These are phyloP conservation scores for Xestia rhomboidea DNA, from an alignment of 2,888 invertebrate genomes.

Conservation along the genomic window DNA sequence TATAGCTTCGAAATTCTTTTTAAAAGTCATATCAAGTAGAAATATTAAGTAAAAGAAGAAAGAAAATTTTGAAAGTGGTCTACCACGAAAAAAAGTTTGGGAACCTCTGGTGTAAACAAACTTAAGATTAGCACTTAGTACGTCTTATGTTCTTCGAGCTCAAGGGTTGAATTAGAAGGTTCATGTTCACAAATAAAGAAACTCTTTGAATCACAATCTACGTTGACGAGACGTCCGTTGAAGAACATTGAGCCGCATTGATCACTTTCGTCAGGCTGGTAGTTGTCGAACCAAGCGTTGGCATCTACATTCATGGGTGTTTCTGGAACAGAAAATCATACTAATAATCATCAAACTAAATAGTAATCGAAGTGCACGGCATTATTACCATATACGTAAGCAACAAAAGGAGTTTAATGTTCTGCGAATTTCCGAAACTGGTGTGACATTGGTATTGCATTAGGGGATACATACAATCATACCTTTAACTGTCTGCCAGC, in stretches of 20 bases:
- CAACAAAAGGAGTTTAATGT: background rate
- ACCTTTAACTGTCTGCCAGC: conserved; percentile 78
- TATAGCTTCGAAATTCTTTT: too few relatives aligned
- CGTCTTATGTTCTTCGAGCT: background rate
- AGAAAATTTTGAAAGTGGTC: too few relatives aligned
- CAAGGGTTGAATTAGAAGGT: conserved; percentile 1
- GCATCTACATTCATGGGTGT: background rate
- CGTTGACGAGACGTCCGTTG: conserved; percentile 77
- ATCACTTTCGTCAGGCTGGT: conserved; percentile 57
- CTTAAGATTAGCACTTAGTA: background rate
- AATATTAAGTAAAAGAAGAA: too few relatives aligned
- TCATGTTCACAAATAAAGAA: conserved; percentile 82
- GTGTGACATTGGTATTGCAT: background rate
- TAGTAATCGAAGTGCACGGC: background rate
- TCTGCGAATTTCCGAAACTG: background rate
- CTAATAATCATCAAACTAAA: background rate
- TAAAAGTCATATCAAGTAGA: too few relatives aligned
- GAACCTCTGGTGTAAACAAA: too few relatives aligned
- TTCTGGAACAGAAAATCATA: background rate
- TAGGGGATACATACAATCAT: background rate
- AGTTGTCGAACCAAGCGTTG: conserved; percentile 1
- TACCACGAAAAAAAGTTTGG: too few relatives aligned
- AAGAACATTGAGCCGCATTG: conserved; percentile 83
- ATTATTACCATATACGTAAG: background rate
- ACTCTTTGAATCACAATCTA: conserved; percentile 73